Conservation (phyloP, 1,140 invertebrate species). For the Drosophila bocqueti region DNA sequence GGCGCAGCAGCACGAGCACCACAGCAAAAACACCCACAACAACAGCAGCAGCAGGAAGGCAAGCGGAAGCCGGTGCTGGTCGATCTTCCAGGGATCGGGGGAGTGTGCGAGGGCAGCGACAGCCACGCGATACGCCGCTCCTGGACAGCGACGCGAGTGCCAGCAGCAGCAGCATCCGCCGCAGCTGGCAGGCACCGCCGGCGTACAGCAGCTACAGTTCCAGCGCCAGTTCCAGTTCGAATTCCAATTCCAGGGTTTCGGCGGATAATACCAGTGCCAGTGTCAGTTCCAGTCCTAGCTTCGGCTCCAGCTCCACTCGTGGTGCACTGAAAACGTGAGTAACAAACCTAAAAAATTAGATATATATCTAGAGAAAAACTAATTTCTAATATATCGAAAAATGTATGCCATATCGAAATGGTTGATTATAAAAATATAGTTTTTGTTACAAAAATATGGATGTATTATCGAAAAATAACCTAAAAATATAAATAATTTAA, state of each 20-base stretch:
- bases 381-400: no score
- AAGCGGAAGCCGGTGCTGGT: neutral
- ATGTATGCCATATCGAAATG: no score
- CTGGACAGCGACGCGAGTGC: constrained; percentile 4
- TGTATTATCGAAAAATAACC: no score
- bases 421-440: no score
- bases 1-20: constrained; percentile 36
- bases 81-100: constrained; percentile 38
- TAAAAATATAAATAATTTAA: no score
- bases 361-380: no score
- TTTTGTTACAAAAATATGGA: no score
- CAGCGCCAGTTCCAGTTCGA: constrained; percentile 1
- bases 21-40: constrained; percentile 46
- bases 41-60: constrained; percentile 3
- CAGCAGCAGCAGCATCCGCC: constrained; percentile 10
- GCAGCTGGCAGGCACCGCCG: constrained; percentile 36
- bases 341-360: no score
- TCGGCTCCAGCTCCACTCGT: constrained; percentile 2
- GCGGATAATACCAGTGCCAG: neutral
- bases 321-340: constrained; percentile 75
- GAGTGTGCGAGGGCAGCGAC: constrained; percentile 48
- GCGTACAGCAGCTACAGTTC: constrained; percentile 9
- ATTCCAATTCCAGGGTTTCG: neutral
- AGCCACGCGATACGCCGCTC: constrained; percentile 62
- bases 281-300: neutral